Base-by-base conservation (phyloP, 2,888 invertebrate species). In the Chirona hameri region DNA sequence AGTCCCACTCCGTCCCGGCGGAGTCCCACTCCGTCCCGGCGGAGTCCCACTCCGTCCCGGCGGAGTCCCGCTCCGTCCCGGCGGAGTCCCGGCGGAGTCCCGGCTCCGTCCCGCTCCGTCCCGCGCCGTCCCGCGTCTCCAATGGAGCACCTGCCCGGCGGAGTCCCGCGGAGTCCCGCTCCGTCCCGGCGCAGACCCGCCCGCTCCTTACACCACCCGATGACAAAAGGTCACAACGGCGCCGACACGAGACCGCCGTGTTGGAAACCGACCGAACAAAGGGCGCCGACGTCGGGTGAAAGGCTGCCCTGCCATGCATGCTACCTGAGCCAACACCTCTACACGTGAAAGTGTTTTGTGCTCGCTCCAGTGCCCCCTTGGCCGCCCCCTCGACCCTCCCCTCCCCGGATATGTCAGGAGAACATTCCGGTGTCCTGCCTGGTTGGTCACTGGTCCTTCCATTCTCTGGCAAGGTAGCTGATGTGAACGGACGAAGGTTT, bases 261-360 rank as follows among this genome's bases (percentile, higher is more conserved):
- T 52, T 52, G 18, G 52, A 60, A 60, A 60, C 9, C 2, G 14
- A 18, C 3, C 31, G 31, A 18, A 72, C 72, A 72, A 72, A 72
- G 31, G 31, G 5, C 18, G 18, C 31, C 14, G 31, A 72, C 65
- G 29, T 5, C 29, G 10, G 29, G 72, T 72, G 72, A 72, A 72
- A 72, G 72, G 72, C 72, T 31, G 72, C 15, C 72, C 72, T 72
- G 72, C 31, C 72, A 18, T 31, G 31, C 72, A 31, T 29, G 31
- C 72, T 12, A 14, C 18, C 72, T 72, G 72, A 31, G 72, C 72
- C 72, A 72, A 72, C 72, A 72, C 72, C 72, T 69, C 14, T 15
- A 2, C 72, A 72, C 72, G 72, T 72, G 72, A 72, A 72, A 72
- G 72, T 72, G 72, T 72, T 31, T 15, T 72, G 27, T 31, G 18